These are phyloP conservation scores for Galbula dea DNA, from an alignment of 2,113 vertebrate species.

Conservation along the genomic window DNA sequence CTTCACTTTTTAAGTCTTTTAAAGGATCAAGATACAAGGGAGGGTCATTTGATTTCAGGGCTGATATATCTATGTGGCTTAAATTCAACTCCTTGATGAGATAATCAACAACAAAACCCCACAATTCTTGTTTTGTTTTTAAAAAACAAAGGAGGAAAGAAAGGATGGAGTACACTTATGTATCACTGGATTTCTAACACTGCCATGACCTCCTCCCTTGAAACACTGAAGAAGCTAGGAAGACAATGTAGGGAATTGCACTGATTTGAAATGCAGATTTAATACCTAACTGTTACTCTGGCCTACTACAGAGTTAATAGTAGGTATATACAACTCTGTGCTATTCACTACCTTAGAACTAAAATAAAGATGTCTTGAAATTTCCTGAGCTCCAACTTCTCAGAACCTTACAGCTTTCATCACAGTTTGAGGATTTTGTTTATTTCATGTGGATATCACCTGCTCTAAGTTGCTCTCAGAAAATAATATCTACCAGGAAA, in stretches of 20 bases:
- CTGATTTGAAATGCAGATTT: not conserved
- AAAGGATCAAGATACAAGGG: not conserved
- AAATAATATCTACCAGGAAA: constrained; percentile 16
- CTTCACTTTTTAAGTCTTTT: not conserved
- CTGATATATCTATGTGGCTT: not conserved
- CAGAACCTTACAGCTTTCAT: not conserved
- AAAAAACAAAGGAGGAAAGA: not conserved
- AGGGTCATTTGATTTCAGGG: not conserved
- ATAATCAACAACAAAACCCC: not conserved
- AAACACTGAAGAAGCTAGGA: not conserved
- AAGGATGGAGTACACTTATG: not conserved
- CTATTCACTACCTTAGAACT: not conserved
- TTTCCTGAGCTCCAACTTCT: not conserved
- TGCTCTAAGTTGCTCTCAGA: not conserved
- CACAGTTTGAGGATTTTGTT: constrained; percentile 1
- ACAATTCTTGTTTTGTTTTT: not conserved
- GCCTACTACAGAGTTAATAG: constrained; percentile 11
- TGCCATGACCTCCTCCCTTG: not conserved
- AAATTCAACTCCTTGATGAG: not conserved
- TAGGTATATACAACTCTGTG: not conserved
- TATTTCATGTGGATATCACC: not conserved
- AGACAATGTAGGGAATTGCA: not conserved
- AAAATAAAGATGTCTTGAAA: constrained; percentile 5
- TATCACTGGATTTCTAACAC: not conserved
- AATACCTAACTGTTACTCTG: not conserved